Conservation (phyloP, 2,113 vertebrate genomes). For the Gnathonemus echidnorhynchus region DNA sequence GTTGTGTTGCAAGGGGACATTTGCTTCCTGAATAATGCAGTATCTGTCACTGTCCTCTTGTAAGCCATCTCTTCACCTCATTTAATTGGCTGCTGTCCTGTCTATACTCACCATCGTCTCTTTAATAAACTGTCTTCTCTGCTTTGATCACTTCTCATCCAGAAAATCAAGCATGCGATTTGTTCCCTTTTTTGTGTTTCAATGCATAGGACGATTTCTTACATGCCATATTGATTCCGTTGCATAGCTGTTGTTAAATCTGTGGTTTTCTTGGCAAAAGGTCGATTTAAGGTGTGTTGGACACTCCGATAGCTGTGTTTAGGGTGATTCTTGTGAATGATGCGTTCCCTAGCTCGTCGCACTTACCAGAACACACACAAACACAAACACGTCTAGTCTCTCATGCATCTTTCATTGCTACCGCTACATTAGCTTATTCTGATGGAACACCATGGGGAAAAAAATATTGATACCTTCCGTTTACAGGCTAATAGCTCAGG, state of each 20-base stretch:
- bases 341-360: not conserved
- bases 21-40: not conserved
- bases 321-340: not conserved
- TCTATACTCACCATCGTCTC: not conserved
- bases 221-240: not conserved
- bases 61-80: not conserved
- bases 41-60: not conserved
- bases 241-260: not conserved
- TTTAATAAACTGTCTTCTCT: slow-evolving; percentile 12
- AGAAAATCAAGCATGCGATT: not conserved
- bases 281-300: not conserved
- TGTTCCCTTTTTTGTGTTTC: not conserved
- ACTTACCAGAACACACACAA: not conserved
- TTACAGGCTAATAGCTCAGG: not conserved
- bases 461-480: not conserved
- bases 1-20: not conserved
- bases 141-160: not conserved
- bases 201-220: not conserved
- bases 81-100: not conserved
- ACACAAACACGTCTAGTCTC: not conserved
- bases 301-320: not conserved
- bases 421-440: not conserved
- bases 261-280: not conserved
- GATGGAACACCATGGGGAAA: not conserved
- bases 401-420: not conserved